phyloP scores from a whole-genome alignment of 2,797 vertebrate species.

The Gadopsis marmoratus region DNA sequence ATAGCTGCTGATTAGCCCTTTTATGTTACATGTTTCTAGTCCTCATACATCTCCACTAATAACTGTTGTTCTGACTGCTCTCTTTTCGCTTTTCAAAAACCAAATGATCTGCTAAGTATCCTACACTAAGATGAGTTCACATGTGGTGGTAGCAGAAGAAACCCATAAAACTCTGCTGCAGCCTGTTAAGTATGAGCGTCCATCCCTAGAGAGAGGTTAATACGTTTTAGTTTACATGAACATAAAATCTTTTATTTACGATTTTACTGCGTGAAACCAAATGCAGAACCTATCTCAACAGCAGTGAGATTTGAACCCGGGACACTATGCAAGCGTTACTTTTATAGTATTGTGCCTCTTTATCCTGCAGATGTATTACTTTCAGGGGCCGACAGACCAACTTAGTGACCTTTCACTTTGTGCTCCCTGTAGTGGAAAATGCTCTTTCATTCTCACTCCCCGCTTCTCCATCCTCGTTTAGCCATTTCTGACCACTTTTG shows the following conservation, averaged over 20 bases:
- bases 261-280: neutral
- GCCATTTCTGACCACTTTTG: conserved; percentile 8
- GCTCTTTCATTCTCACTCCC: conserved; percentile 19
- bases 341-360: neutral
- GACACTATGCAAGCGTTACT: neutral
- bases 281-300: neutral
- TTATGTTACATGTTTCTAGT: conserved; percentile 16
- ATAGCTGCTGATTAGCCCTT: neutral
- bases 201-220: conserved; percentile 13
- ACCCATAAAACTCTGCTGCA: conserved; percentile 8
- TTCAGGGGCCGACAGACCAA: neutral
- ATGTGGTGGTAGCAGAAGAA: neutral
- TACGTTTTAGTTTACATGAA: neutral
- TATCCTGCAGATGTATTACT: conserved; percentile 13
- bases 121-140: neutral
- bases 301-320: neutral
- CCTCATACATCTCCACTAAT: neutral
- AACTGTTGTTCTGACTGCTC: neutral
- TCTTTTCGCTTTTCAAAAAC: neutral
- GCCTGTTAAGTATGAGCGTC: neutral
- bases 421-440: conserved; percentile 34
- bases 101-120: neutral
- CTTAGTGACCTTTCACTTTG: conserved; percentile 10
- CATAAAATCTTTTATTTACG: neutral
- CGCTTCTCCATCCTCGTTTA: conserved; percentile 8